Evolutionary conservation across 2,113 vertebrate species (phyloP).

Genomic region (Salvelinus fontinalis): DNA sequence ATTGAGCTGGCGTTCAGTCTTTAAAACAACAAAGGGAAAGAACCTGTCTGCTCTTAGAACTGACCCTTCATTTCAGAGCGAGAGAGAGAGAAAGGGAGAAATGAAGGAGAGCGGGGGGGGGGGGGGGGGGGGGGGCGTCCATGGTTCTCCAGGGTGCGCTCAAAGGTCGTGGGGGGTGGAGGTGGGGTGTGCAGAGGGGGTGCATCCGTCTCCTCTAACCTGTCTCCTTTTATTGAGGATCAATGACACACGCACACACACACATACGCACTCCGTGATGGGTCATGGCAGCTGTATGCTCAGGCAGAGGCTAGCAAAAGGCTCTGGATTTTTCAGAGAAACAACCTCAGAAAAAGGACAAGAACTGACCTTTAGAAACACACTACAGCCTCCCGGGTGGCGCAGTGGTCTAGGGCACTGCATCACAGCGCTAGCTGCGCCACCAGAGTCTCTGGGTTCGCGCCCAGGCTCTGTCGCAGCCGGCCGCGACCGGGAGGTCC

Average conservation of each 20-base stretch:
- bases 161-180: background rate
- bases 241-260: too few species aligned
- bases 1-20: background rate
- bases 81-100: background rate
- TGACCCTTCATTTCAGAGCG: constrained; percentile 28
- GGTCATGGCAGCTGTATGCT: too few species aligned
- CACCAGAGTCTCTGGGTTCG: too few species aligned
- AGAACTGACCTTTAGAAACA: constrained; percentile 15
- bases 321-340: background rate
- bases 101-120: background rate
- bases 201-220: background rate
- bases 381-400: too few species aligned
- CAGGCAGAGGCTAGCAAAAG: too few species aligned
- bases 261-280: background rate
- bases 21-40: background rate
- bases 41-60: constrained; percentile 30
- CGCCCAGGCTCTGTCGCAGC: too few species aligned
- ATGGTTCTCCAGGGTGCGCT: background rate
- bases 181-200: background rate
- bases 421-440: too few species aligned
- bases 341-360: background rate
- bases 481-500: too few species aligned
- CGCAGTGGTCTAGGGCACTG: too few species aligned
- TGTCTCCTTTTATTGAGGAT: background rate
- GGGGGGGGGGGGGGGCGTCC: background rate